Evolutionary conservation across 2,888 invertebrate species (phyloP).

Genomic region (Gandaritis pyraliata): DNA sequence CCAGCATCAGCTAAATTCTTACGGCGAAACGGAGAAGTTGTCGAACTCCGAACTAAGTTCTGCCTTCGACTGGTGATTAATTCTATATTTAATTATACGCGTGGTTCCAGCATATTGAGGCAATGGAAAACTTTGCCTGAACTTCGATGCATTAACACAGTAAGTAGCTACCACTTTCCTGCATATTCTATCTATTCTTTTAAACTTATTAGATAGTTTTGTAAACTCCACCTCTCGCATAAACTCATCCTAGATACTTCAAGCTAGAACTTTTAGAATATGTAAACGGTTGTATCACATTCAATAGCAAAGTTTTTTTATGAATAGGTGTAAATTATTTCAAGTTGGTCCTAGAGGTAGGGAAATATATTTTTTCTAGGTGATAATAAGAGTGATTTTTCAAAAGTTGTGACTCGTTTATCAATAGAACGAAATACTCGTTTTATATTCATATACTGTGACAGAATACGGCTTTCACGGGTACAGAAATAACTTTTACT

Average conservation of each 20-base stretch:
- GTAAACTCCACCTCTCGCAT: no score
- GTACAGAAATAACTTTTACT: conserved; percentile 14
- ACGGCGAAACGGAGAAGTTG: conserved; percentile 5
- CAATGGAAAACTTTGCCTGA: conserved; percentile 11
- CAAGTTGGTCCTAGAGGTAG: no score
- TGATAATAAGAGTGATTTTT: no score
- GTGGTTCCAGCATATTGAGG: conserved; percentile 4
- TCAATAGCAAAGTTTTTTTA: no score
- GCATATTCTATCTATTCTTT: conserved; percentile 7
- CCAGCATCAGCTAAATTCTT: background rate
- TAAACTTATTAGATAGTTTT: no score
- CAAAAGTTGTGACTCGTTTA: background rate
- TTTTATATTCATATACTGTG: conserved; percentile 7
- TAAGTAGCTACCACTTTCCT: conserved; percentile 6
- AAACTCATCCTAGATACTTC: no score
- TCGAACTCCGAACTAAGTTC: conserved; percentile 15
- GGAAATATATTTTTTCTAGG: no score
- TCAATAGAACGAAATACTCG: background rate
- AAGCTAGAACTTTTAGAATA: no score
- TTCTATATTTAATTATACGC: conserved; percentile 26
- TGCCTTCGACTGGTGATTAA: conserved; percentile 26
- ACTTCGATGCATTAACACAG: conserved; percentile 9
- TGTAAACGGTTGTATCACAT: no score
- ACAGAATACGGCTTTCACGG: conserved; percentile 8
- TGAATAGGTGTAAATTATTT: no score